Evolutionary conservation across 2,797 vertebrate genomes (phyloP).

Genomic region (Hirundo rustica): DNA sequence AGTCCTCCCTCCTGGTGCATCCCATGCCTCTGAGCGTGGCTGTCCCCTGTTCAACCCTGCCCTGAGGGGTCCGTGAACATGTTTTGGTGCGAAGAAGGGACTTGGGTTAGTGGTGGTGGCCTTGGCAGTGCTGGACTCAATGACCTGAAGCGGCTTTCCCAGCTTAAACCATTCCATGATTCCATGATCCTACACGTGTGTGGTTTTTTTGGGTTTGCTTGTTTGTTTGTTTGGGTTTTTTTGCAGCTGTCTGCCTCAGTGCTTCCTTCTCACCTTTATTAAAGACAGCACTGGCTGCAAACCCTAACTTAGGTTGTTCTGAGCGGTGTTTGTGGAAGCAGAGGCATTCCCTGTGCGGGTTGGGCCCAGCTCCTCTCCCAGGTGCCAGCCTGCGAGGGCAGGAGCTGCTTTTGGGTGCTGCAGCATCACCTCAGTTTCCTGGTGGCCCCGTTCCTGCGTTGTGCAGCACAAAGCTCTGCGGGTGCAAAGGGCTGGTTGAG

Average conservation of each 20-base stretch:
- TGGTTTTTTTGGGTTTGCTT: no score
- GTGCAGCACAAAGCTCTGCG: not conserved
- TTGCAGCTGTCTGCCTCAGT: not conserved
- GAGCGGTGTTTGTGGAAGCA: not conserved
- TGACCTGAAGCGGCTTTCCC: not conserved
- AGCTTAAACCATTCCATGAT: not conserved
- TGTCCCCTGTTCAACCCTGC: not conserved
- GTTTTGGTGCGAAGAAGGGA: not conserved
- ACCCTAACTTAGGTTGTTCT: not conserved
- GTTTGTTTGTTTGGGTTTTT: no score
- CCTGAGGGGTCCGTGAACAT: not conserved
- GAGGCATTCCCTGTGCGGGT: not conserved
- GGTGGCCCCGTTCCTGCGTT: accelerated
- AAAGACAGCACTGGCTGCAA: not conserved
- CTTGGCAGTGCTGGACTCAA: not conserved
- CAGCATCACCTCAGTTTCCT: not conserved
- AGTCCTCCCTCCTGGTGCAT: not conserved
- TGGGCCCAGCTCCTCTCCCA: not conserved
- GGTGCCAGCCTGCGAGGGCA: not conserved
- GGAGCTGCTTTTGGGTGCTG: not conserved
- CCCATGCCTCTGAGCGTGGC: accelerated
- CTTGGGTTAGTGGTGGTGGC: not conserved
- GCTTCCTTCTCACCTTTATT: not conserved
- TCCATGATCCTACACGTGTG: not conserved
- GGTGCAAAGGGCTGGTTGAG: no score